A percentile compares a stretch with the other conserved stretches of the same genome.
These are phyloP conservation scores for Chrysochloris asiatica DNA, from an alignment of 2,113 vertebrate species.

Conservation along the genomic window DNA sequence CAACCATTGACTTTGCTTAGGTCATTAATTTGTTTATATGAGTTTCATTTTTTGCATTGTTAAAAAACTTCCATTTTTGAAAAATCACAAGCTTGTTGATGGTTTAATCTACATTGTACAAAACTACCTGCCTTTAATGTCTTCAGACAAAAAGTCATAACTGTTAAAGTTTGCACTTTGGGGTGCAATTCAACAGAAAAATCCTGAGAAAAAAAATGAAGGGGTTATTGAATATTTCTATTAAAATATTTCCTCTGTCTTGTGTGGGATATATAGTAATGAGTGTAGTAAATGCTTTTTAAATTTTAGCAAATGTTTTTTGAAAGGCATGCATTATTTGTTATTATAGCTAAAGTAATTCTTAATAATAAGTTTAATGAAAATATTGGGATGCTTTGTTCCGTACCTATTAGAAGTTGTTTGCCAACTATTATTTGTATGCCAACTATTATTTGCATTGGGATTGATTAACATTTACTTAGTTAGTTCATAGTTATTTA, in stretches of 20 bases:
- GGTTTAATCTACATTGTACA: not conserved
- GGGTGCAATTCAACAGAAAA: not conserved
- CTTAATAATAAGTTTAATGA: not conserved
- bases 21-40: slow-evolving; percentile 15
- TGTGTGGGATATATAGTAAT: not conserved
- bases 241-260: not conserved
- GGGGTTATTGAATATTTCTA: not conserved
- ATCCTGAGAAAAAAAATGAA: not conserved
- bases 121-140: not conserved
- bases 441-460: too few species aligned
- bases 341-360: not conserved
- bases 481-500: not conserved
- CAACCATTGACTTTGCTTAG: not conserved
- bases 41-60: not conserved
- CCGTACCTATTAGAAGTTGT: not conserved
- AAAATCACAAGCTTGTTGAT: not conserved
- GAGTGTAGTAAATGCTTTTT: not conserved
- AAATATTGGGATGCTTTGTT: not conserved
- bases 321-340: not conserved
- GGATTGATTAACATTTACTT: not conserved
- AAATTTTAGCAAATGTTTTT: not conserved
- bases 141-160: not conserved
- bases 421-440: too few species aligned
- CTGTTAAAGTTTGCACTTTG: not conserved
- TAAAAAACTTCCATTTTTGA: not conserved